phyloP scores from a whole-genome alignment of 2,797 vertebrate species.

The Manis javanica region DNA sequence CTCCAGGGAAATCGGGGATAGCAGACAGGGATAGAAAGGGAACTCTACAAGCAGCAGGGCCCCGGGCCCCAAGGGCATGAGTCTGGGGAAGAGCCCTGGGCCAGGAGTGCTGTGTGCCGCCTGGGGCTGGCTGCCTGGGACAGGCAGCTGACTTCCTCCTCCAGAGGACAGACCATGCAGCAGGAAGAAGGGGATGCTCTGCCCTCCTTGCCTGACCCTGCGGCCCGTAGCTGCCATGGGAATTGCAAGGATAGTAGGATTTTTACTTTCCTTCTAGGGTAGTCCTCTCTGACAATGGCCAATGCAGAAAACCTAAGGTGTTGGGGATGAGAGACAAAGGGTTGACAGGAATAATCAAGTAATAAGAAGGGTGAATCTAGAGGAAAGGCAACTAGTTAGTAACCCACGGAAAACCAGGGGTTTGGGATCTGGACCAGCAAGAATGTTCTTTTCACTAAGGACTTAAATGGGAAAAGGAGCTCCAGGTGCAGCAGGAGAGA shows the following conservation, averaged over 20 bases:
- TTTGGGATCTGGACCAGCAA: neutral
- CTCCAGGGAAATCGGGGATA: neutral
- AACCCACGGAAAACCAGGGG: neutral
- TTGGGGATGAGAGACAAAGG: neutral
- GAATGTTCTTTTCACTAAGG: neutral
- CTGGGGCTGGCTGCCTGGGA: neutral
- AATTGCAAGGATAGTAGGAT: neutral
- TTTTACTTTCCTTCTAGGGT: neutral
- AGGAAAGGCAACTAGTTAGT: neutral
- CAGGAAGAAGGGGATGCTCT: neutral
- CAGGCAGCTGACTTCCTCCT: neutral
- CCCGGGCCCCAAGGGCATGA: neutral
- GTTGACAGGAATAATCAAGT: neutral
- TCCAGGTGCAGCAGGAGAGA: neutral
- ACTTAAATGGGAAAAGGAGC: neutral
- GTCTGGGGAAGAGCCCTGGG: neutral
- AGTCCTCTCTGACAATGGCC: neutral
- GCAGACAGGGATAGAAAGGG: neutral
- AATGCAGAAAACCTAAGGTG: neutral
- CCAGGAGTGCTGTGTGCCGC: neutral
- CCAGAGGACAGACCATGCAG: fast-evolving
- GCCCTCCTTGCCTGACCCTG: neutral
- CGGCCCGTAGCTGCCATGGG: neutral
- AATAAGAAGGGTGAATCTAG: neutral
- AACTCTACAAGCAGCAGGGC: neutral